A percentile compares a stretch with the other conserved stretches of the same genome.
Conservation (phyloP, 1,140 invertebrate species). For the Trichogramma pretiosum region DNA sequence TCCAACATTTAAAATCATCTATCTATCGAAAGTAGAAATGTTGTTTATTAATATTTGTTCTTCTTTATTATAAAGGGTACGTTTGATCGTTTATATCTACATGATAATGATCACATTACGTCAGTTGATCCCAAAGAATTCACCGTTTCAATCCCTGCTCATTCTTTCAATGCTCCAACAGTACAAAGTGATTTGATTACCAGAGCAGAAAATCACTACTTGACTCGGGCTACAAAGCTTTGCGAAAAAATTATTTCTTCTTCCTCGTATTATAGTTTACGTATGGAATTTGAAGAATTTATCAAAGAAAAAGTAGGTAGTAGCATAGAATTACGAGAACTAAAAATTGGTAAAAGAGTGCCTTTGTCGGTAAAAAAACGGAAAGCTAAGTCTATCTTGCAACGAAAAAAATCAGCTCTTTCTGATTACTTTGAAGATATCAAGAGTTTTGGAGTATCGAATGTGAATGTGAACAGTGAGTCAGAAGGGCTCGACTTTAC, state of each 20-base stretch:
- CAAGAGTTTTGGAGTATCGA: slow-evolving; percentile 65
- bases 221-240: slow-evolving; percentile 50
- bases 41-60: too few species aligned
- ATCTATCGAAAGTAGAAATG: too few species aligned
- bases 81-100: too few species aligned
- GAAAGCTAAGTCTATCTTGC: slow-evolving; percentile 70
- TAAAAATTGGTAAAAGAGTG: slow-evolving; percentile 54
- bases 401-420: slow-evolving; percentile 73
- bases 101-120: too few species aligned
- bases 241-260: slow-evolving; percentile 53
- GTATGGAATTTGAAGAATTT: slow-evolving; percentile 56
- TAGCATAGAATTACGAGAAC: slow-evolving; percentile 51
- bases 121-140: too few species aligned
- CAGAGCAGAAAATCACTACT: slow-evolving; percentile 26
- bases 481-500: slow-evolving; percentile 34
- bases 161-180: too few species aligned
- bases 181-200: slow-evolving; percentile 19
- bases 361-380: slow-evolving; percentile 69
- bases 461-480: slow-evolving; percentile 49
- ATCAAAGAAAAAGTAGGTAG: slow-evolving; percentile 56
- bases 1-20: too few species aligned
- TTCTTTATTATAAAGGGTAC: too few species aligned
- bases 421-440: slow-evolving; percentile 77
- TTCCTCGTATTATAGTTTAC: slow-evolving; percentile 49
- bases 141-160: too few species aligned